phyloP scores from a whole-genome alignment of 2,797 vertebrate genomes.

The Iguana delicatissima region DNA sequence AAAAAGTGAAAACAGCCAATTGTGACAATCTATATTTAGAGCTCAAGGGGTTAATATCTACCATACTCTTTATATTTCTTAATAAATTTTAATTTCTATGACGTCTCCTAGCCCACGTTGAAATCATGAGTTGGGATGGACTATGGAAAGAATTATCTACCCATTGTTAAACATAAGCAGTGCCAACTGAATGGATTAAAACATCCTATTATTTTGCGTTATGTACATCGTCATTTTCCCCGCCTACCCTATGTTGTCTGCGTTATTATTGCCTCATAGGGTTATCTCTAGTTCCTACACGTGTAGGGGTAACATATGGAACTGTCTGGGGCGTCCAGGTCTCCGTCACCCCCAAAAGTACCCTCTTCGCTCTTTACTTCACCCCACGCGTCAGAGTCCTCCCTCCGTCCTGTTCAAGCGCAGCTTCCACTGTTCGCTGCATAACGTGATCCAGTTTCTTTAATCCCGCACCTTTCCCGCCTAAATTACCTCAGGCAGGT shows the following conservation, averaged over 20 bases:
- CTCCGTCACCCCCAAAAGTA: neutral
- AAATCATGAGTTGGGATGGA: neutral
- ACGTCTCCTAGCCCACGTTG: neutral
- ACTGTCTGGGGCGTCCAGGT: neutral
- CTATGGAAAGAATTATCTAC: neutral
- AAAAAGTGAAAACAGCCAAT: neutral
- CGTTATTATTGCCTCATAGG: neutral
- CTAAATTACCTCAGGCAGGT: slow-evolving; percentile 29
- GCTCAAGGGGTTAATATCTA: neutral
- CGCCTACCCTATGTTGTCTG: neutral
- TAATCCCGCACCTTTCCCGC: neutral
- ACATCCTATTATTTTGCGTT: neutral
- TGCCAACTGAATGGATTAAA: neutral
- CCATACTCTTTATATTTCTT: neutral
- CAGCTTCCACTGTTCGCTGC: neutral
- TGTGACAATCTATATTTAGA: neutral
- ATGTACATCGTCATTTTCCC: neutral
- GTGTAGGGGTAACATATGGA: neutral
- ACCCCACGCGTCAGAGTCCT: rapidly evolving
- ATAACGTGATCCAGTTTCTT: neutral
- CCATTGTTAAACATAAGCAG: neutral
- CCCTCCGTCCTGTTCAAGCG: no score
- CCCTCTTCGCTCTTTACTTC: neutral
- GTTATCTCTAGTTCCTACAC: neutral
- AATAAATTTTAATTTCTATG: neutral